Evolutionary conservation across 1,140 invertebrate species (phyloP), one percentile per base, ranked within the genome.

Genomic region (Drosophila rhopaloa): DNA sequence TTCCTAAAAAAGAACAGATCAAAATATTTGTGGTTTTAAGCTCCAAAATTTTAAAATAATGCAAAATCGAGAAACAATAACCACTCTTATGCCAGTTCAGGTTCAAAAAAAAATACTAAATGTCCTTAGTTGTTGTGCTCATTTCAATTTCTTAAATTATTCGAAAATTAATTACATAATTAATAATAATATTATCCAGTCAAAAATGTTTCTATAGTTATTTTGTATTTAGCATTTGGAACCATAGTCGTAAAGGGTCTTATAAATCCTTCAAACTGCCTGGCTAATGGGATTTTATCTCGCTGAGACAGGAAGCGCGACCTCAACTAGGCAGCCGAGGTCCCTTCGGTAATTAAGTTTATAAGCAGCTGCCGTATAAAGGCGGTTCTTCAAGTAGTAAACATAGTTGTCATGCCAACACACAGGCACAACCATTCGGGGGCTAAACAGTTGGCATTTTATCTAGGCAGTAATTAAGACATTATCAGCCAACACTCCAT

Each of bases 1-100:
- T 93, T 92, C 95, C 96, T 97, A 94, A 44, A 72, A 71, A 10
- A 50, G 1, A n/a, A n/a, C 93, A 94, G 81, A 72, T 46, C 29
- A 19, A 38, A 29, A 65, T 14, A 6, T 35, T 14, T 37, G 38
- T 29, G 0, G 29, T 13, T 16, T 50, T 51, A 10, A 57, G 27
- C 38, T 11, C 13, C 5, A 66, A 66, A 2, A 47, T 44, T 29
- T 19, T 63, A 38, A 37, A 65, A 67, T 35, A 0, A 29, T 27
- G 13, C 6, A 9, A 46, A 38, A 43, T 29, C 1, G 1, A 1
- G 4, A 1, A 2, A 32, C 29, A 32, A 32, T 32, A 32, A 32
- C 8, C 29, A 32, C 2, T 24, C 24, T 24, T 24, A 32, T 8
- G 7, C 29, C 6, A 32, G 6, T 32, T 7, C 24, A 24, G 24